Conservation (phyloP, 2,797 vertebrate species). For the Salmo trutta region DNA sequence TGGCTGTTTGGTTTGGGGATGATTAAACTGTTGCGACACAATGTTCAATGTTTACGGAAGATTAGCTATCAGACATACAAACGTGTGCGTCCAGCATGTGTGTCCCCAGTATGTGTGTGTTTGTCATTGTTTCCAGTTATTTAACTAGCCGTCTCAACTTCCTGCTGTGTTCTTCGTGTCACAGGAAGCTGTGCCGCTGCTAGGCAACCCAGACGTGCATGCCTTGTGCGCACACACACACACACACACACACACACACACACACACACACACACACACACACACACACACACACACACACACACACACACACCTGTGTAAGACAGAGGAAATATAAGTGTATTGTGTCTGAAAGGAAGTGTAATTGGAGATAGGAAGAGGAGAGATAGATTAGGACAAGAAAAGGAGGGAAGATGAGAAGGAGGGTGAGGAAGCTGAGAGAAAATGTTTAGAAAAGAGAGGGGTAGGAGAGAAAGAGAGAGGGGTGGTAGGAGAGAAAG, state of each 20-base stretch:
- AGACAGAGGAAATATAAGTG: not conserved
- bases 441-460: not conserved
- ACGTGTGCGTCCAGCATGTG: not conserved
- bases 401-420: too few species aligned
- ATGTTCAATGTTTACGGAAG: not conserved
- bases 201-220: not conserved
- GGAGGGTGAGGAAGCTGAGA: too few species aligned
- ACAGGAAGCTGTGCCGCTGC: not conserved
- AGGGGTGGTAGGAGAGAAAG: not conserved
- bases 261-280: not conserved
- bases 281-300: not conserved
- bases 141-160: not conserved
- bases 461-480: too few species aligned
- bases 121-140: not conserved
- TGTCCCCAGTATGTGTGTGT: not conserved
- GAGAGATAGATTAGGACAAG: too few species aligned
- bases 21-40: not conserved
- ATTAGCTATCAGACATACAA: not conserved
- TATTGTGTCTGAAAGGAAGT: not conserved
- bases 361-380: not conserved
- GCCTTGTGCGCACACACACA: not conserved
- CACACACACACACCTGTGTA: not conserved
- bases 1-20: not conserved
- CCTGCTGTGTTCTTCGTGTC: not conserved
- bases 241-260: conserved; percentile 6